Evolutionary conservation across 2,113 vertebrate genomes (phyloP).

Genomic region (Columba livia): DNA sequence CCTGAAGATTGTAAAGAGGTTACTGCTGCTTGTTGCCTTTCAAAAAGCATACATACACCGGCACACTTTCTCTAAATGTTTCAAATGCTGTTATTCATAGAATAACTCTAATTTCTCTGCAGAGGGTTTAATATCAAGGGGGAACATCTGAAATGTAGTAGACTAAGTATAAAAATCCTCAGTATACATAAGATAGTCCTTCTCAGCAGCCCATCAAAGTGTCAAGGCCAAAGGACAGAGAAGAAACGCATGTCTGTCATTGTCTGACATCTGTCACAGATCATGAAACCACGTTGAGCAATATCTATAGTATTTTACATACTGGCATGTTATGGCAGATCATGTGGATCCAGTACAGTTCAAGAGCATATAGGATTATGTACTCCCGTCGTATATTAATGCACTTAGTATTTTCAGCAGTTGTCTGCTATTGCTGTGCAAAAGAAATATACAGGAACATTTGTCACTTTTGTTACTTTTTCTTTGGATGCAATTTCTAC

Average conservation of each 20-base stretch:
- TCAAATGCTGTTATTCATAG: not conserved
- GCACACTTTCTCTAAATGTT: not conserved
- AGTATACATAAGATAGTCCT: not conserved
- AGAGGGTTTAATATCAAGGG: not conserved
- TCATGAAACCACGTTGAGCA: not conserved
- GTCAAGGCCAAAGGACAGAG: not conserved
- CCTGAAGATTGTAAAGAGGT: not conserved
- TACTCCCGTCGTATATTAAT: not conserved
- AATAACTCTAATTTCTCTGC: not conserved
- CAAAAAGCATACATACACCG: not conserved
- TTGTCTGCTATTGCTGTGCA: not conserved
- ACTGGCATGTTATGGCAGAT: not conserved
- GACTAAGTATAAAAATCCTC: rapidly evolving
- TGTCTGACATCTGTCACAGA: not conserved
- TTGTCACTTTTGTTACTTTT: not conserved
- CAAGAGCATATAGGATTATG: not conserved
- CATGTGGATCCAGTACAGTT: not conserved
- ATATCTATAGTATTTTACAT: not conserved
- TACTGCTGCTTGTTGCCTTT: not conserved
- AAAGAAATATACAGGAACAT: not conserved
- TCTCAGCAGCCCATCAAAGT: not conserved
- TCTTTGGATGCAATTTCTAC: not conserved
- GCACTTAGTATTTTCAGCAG: not conserved
- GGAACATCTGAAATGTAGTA: not conserved
- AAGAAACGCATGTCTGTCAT: not conserved